Evolutionary conservation across 2,797 vertebrate species (phyloP), one percentile per base, ranked within the genome.

Genomic region (Gambelia wislizenii): DNA sequence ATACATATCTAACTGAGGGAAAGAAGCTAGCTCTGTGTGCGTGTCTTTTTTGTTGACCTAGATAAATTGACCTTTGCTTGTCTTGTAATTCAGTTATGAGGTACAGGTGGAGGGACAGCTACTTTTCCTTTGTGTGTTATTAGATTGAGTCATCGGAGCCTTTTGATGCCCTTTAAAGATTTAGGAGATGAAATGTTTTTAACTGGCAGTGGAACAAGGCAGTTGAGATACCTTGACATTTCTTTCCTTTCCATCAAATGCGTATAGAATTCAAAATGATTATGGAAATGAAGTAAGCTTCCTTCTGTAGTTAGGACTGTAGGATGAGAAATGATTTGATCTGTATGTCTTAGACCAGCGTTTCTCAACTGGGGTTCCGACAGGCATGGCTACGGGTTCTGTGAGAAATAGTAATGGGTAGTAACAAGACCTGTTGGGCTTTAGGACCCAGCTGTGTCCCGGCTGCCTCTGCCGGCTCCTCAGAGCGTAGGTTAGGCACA

Each of bases 81-180:
- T 69, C 91, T 93, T 96, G 85, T 92, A 96, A 93, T 94, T 94
- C 86, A 91, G 87, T 95, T 95, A 87, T 30, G 90, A 91, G 87
- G 89, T 91, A 84, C 86, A 81, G 88, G 82, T 56, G 30, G 49
- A 47, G 78, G 61, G 78, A 77, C 72, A 91, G 67, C 89, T 90
- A 91, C 92, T 82, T 89, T 88, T 75, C 72, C 54, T 88, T 91
- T 89, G 86, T 94, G 89, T 84, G 86, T 90, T 93, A 78, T 81
- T 88, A 86, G 87, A 94, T 94, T 94, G 92, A 92, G 36, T 67
- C 61, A 81, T 89, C 91, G 94, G 70, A 78, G 83, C 10, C 91
- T 93, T 93, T 92, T 84, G 59, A 54, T 90, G 79, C 91, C 90
- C 83, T 85, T 90, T 69, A 91, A 92, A 84, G 61, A 90, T 89